Evolutionary conservation across 2,888 invertebrate species (phyloP).

Genomic region (Xestia c-nigrum): DNA sequence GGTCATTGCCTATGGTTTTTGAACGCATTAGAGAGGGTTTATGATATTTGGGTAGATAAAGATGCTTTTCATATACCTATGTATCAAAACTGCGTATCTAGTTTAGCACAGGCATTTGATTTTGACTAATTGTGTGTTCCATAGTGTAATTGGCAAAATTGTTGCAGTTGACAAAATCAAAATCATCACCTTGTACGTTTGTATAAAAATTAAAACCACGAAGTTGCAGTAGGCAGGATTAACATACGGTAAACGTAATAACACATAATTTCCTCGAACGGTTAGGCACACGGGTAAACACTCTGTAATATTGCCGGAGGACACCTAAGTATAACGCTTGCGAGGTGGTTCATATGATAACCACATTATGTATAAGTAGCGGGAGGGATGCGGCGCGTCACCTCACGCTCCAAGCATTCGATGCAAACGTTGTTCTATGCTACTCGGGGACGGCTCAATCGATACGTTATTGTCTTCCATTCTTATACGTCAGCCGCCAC

Average conservation of each 20-base stretch:
- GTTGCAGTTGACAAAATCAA: neutral
- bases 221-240: neutral
- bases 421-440: constrained; percentile 6
- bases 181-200: neutral
- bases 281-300: neutral
- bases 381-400: constrained; percentile 20
- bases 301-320: neutral
- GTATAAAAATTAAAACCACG: neutral
- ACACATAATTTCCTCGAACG: neutral
- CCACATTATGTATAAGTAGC: neutral
- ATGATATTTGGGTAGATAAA: too few relatives aligned
- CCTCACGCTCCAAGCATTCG: constrained; percentile 16
- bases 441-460: neutral
- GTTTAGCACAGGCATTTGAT: too few relatives aligned
- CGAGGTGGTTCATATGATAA: neutral
- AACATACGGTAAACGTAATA: neutral
- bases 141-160: neutral
- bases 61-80: too few relatives aligned
- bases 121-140: neutral
- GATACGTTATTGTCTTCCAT: neutral
- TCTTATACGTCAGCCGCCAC: neutral
- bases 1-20: too few relatives aligned
- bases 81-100: too few relatives aligned
- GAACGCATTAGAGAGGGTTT: too few relatives aligned
- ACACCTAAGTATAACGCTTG: neutral